Evolutionary conservation across 2,113 vertebrate genomes (phyloP).

Genomic region (Panurus biarmicus): DNA sequence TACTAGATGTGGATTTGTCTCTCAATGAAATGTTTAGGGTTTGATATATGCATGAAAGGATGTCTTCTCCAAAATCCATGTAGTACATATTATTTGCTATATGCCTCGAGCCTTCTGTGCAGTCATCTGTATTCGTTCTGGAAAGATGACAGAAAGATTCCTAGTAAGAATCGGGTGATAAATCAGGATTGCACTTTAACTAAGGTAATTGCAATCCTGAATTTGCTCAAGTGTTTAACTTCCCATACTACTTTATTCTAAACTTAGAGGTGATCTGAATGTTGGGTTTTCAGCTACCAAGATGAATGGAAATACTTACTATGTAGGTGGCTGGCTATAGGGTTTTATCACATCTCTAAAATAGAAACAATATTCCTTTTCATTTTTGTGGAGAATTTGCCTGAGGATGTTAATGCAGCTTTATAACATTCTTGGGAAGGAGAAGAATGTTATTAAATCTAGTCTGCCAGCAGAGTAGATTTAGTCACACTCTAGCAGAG

Average conservation of each 20-base stretch:
- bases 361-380: conserved; percentile 56
- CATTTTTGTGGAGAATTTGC: conserved; percentile 38
- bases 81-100: background rate
- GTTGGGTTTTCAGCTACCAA: background rate
- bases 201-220: background rate
- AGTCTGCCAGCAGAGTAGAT: background rate
- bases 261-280: background rate
- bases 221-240: background rate
- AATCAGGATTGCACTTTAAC: background rate
- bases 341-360: conserved; percentile 31
- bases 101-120: background rate
- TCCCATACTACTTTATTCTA: background rate
- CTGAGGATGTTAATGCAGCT: conserved; percentile 51
- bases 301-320: background rate
- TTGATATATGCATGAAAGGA: background rate
- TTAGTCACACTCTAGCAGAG: background rate
- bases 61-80: background rate
- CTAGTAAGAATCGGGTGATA: background rate
- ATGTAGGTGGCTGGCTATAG: background rate
- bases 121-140: background rate
- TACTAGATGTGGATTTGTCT: background rate
- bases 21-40: background rate
- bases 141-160: background rate
- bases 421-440: conserved; percentile 17
- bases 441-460: conserved; percentile 27